Evolutionary conservation across 2,888 invertebrate species (phyloP), one percentile per base, ranked within the genome.

Genomic region (Eupithecia centaureata): DNA sequence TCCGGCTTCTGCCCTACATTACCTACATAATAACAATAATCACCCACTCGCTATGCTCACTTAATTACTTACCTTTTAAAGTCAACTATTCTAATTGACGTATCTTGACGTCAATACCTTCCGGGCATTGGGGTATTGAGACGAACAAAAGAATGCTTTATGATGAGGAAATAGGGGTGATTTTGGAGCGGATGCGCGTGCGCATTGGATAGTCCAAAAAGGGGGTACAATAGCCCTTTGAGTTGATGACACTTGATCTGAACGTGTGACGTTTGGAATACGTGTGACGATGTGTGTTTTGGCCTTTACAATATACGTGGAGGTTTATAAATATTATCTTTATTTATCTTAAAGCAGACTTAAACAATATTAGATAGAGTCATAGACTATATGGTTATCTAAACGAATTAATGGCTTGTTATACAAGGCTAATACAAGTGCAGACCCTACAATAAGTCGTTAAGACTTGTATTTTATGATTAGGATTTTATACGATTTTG

Each of bases 31-130:
- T 58, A 32, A 27, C 52, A 57, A 35, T 64, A 64, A 58, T 64
- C 25, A 58, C 47, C 33, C 35, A 60, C 52, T 52, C 38, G 38
- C 54, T 30, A 35, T 66, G 27, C 59, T n/a, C n/a, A 32, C 25
- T 25, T 30, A 33, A 51, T 61, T 61, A 61, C 33, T 28, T n/a
- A 27, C 63, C 68, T 18, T 68, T 8, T 63, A 56, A 32, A 56
- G 22, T 28, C 4, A 56, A 64, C 28, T 67, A 67, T 63, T 59
- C 22, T 61, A 64, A 64, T 68, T 63, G 60, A 60, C 1, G 7
- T 59, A 35, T 59, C 56, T 38, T 61, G 67, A 68, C 60, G 67
- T 63, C 60, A 56, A 63, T 32, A 63, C 38, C 35, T 65, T 54
- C 60, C 65, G 60, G 30, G 54, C 12, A 32, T 54, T 58, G 18